Base-by-base conservation (phyloP, 1,140 invertebrate species). In the Calliopsis andreniformis region DNA sequence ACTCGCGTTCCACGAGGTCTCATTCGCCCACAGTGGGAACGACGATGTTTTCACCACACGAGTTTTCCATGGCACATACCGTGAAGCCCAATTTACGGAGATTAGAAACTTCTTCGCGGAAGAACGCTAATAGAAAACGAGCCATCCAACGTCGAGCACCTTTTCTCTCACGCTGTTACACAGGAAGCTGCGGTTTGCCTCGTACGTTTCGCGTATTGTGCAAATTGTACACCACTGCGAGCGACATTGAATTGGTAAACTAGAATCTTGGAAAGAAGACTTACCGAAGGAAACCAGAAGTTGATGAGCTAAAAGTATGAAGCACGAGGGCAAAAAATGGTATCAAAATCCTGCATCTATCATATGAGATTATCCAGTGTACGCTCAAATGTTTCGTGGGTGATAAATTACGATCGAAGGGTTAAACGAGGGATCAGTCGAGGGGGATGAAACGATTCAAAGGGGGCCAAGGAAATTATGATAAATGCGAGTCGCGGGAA, bases 91-190 rank as follows among this genome's bases (percentile, higher is more conserved):
- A 64, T 55, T 66, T 32, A 53, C 70, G 47, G 35, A 16, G 61
- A 73, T 55, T 64, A 64, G 47, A 64, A 64, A 64, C 61, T 55
- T 1, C 28, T 43, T 64, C 16, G 25, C 14, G 47, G 32, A 30
- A 66, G 3, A 30, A 73, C 61, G 35, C 49, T 64, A 43, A 73
- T 73, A 32, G 70, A 63, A 72, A 72, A 64, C 59, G 12, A 42
- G 25, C 61, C 58, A 71, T 49, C 30, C 68, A 6, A 18, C 14
- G 14, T 45, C 53, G 67, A 25, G 12, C 4, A 45, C 5, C 47
- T 72, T 20, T 64, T 30, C 32, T 25, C 12, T 12, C 4, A 4
- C 14, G 32, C 18, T 28, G 56, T 35, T 63, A 30, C 45, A 4
- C 59, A 53, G 35, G n/a, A 53, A 42, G 30, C n/a, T 42, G 59